A percentile compares a stretch with the other conserved stretches of the same genome.
These are phyloP conservation scores for Seriola rivoliana DNA, from an alignment of 2,113 vertebrate genomes.

Conservation along the genomic window DNA sequence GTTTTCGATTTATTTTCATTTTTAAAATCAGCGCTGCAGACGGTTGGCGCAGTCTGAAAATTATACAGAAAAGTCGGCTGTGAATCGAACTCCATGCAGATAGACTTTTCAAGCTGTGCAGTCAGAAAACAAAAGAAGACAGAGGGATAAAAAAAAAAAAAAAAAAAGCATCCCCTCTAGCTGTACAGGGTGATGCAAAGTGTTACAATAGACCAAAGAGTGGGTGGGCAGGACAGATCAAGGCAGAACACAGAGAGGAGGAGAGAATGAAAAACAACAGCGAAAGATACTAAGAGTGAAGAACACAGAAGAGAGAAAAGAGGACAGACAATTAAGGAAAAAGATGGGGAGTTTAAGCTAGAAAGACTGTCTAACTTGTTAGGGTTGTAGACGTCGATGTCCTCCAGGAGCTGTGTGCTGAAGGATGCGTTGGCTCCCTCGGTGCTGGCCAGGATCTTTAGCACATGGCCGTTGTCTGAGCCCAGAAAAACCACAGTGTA, in stretches of 20 bases:
- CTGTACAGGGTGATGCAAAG: constrained; percentile 69
- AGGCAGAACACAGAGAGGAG: constrained; percentile 33
- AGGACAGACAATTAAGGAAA: not conserved
- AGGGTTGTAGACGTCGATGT: constrained; percentile 91
- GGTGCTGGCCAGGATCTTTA: constrained; percentile 90
- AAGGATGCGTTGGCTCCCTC: constrained; percentile 74
- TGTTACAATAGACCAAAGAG: constrained; percentile 58
- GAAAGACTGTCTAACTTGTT: constrained; percentile 83
- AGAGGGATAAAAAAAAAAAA: fast-evolving
- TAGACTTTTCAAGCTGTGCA: constrained; percentile 35
- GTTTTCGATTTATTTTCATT: not conserved
- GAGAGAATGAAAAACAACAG: not conserved
- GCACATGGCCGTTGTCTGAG: constrained; percentile 89
- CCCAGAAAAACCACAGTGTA: constrained; percentile 92
- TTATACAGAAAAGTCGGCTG: constrained; percentile 14
- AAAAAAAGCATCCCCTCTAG: constrained; percentile 42
- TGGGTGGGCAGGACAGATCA: constrained; percentile 60
- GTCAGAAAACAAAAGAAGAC: constrained; percentile 54
- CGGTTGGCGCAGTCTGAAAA: constrained; percentile 26
- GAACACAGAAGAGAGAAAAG: not conserved
- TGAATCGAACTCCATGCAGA: constrained; percentile 40
- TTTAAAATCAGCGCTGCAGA: constrained; percentile 17
- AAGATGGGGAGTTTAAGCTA: not conserved
- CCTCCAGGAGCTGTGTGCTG: constrained; percentile 89
- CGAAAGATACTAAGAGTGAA: not conserved